phyloP scores from a whole-genome alignment of 1,140 invertebrate species.

The Habropoda laboriosa region DNA sequence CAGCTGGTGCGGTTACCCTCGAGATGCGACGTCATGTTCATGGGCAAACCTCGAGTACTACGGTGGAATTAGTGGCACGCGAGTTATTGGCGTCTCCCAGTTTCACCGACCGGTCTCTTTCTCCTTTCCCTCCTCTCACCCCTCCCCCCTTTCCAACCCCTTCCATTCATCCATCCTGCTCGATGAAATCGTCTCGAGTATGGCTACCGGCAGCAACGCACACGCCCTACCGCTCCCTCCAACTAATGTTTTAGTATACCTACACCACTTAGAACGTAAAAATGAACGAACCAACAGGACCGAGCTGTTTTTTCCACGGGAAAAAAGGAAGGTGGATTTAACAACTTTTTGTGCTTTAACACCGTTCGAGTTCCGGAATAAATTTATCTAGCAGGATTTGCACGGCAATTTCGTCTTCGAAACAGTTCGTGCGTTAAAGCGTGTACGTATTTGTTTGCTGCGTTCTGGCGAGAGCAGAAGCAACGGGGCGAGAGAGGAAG shows the following conservation, averaged over 20 bases:
- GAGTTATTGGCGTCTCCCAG: conserved; percentile 42
- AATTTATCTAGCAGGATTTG: conserved; percentile 8
- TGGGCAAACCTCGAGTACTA: conserved; percentile 13
- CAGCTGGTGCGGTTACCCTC: conserved; percentile 9
- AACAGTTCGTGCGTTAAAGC: conserved; percentile 14
- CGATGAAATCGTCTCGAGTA: conserved; percentile 39
- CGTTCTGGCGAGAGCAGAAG: neutral
- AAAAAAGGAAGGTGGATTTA: neutral
- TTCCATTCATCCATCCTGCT: conserved; percentile 7
- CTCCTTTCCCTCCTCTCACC: neutral
- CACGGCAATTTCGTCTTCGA: conserved; percentile 29
- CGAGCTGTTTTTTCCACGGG: no score
- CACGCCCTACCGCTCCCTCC: conserved; percentile 14
- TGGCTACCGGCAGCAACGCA: no score
- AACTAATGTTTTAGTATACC: conserved; percentile 33
- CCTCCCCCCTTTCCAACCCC: neutral
- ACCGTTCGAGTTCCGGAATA: neutral
- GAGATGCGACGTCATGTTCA: conserved; percentile 41
- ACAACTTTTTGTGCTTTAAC: neutral
- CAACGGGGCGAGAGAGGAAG: neutral
- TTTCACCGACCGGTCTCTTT: no score
- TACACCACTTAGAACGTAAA: no score
- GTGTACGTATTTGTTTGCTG: conserved; percentile 16
- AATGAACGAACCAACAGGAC: neutral
- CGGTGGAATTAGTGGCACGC: conserved; percentile 39